A percentile compares a stretch with the other conserved stretches of the same genome.
Evolutionary conservation across 2,113 vertebrate species (phyloP).

Genomic region (Hystrix brachyura): DNA sequence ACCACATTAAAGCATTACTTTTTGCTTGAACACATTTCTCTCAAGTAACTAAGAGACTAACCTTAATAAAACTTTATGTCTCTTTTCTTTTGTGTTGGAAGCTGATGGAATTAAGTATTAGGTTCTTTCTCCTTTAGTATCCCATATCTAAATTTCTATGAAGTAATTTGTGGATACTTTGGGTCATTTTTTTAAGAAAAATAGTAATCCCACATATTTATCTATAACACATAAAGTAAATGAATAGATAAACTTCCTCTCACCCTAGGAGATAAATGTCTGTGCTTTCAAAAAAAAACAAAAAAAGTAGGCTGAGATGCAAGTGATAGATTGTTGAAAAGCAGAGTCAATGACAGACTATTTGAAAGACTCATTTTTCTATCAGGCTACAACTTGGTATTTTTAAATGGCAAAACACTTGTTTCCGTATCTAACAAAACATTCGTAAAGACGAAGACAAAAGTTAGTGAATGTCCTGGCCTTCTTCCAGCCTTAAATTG

Average conservation of each 20-base stretch:
- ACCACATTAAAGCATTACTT: neutral
- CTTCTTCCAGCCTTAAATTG: conserved; percentile 39
- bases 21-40: conserved; percentile 1
- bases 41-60: conserved; percentile 20
- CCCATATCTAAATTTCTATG: conserved; percentile 45
- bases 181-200: neutral
- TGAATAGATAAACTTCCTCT: conserved; percentile 47
- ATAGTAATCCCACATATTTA: conserved; percentile 30
- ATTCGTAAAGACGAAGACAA: conserved; percentile 60
- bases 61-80: neutral
- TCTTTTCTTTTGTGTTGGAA: conserved; percentile 32
- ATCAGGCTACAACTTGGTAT: conserved; percentile 12
- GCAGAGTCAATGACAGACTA: conserved; percentile 39
- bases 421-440: neutral
- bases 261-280: conserved; percentile 51
- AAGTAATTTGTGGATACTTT: conserved; percentile 54
- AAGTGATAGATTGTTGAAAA: conserved; percentile 8
- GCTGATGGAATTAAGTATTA: neutral
- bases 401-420: conserved; percentile 58
- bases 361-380: conserved; percentile 63
- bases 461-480: conserved; percentile 52
- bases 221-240: neutral
- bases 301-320: neutral
- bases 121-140: conserved; percentile 15
- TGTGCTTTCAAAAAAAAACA: neutral